A percentile compares a stretch with the other conserved stretches of the same genome.
These are phyloP conservation scores for Xenopus laevis DNA, from an alignment of 2,113 vertebrate genomes.

Conservation along the genomic window DNA sequence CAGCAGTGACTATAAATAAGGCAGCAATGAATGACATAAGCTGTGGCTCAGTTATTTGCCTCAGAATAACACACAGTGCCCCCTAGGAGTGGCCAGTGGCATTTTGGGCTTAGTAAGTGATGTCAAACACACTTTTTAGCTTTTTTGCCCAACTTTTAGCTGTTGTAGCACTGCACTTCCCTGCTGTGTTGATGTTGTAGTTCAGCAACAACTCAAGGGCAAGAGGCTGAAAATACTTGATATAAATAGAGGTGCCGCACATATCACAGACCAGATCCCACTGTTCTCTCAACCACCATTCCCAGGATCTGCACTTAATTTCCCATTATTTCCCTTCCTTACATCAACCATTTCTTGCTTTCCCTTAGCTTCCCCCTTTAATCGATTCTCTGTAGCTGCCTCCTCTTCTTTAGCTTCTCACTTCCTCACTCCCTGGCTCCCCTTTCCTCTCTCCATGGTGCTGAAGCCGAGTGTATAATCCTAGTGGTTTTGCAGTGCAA, in stretches of 20 bases:
- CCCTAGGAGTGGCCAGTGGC: no score
- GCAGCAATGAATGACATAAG: no score
- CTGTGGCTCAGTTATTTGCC: no score
- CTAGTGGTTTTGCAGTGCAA: slow-evolving; percentile 40
- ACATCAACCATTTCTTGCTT: neutral
- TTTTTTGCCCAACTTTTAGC: no score
- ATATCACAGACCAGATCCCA: neutral
- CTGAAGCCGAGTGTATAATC: slow-evolving; percentile 29
- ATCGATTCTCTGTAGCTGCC: neutral
- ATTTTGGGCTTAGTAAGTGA: no score
- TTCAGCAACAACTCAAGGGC: no score
- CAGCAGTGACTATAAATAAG: no score
- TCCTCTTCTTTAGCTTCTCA: neutral
- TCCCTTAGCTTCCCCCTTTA: neutral
- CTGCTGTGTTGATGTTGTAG: no score
- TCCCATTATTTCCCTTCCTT: neutral
- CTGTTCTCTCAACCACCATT: neutral
- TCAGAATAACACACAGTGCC: no score
- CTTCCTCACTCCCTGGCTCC: neutral
- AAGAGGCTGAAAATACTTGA: neutral
- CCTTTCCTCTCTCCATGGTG: slow-evolving; percentile 30
- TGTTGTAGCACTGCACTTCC: no score
- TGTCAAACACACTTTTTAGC: no score
- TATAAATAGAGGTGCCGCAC: no score
- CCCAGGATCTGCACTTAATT: neutral